Conservation (phyloP, 2,797 vertebrate species). For the Anolis apletophallus region DNA sequence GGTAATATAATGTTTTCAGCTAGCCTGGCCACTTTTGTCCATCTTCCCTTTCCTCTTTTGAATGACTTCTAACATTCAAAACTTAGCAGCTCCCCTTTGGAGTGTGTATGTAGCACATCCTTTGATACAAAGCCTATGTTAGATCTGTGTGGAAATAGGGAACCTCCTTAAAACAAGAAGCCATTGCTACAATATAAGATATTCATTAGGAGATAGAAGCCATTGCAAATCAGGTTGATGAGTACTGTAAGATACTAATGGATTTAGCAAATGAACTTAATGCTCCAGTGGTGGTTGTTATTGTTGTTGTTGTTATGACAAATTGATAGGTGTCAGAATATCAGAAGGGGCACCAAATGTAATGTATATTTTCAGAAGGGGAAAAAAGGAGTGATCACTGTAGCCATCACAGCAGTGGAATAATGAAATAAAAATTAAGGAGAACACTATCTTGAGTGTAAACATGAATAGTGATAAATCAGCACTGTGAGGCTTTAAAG, state of each 20-base stretch:
- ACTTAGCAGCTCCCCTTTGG: not conserved
- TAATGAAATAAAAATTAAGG: not conserved
- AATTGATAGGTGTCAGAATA: constrained; percentile 8
- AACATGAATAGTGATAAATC: constrained; percentile 11
- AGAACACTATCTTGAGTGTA: constrained; percentile 27
- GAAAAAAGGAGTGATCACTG: constrained; percentile 7
- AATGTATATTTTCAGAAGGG: constrained; percentile 17
- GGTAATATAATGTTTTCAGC: not conserved
- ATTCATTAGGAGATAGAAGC: not conserved
- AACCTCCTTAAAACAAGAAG: not conserved
- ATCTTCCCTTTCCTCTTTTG: not conserved
- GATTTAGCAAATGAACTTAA: not conserved
- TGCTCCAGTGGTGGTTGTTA: not conserved
- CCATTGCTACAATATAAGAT: constrained; percentile 2
- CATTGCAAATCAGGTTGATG: constrained; percentile 13
- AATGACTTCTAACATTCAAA: not conserved
- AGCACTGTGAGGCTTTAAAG: not conserved
- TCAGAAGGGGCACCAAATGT: not conserved
- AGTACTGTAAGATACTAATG: not conserved
- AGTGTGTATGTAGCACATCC: constrained; percentile 3
- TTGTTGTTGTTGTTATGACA: constrained; percentile 8
- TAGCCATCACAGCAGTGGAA: constrained; percentile 4
- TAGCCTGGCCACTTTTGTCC: too few species aligned
- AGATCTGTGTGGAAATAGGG: not conserved
- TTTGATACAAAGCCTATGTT: constrained; percentile 21